Evolutionary conservation across 2,888 invertebrate species (phyloP).

Genomic region (Ectropis crepuscularia): DNA sequence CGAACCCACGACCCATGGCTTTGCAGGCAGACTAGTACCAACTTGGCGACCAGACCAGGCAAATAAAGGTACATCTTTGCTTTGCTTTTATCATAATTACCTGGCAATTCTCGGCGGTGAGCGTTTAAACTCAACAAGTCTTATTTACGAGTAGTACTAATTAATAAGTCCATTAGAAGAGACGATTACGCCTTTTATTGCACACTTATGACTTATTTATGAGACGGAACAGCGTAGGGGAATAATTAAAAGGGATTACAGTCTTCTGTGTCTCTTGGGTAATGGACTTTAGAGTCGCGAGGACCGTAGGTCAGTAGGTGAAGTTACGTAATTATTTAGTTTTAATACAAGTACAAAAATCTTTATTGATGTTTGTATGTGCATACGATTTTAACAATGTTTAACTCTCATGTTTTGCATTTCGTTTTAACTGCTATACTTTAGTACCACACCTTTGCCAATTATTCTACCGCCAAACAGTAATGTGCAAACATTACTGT

Average conservation of each 20-base stretch:
- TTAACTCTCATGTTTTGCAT: no score
- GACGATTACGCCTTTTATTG: constrained; percentile 35
- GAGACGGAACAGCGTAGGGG: constrained; percentile 14
- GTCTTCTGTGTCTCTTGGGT: constrained; percentile 26
- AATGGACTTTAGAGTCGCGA: constrained; percentile 16
- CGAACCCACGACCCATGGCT: no score
- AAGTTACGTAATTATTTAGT: background rate
- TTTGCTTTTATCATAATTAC: background rate
- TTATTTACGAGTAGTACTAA: constrained; percentile 28
- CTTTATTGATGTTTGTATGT: no score
- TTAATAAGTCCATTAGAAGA: constrained; percentile 33
- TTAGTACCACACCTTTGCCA: no score
- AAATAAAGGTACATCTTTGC: background rate
- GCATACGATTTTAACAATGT: background rate
- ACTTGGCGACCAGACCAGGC: no score
- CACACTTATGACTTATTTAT: constrained; percentile 33
- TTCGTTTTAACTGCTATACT: no score
- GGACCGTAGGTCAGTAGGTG: background rate
- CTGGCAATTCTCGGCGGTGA: background rate
- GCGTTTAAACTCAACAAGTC: constrained; percentile 27
- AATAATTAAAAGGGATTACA: constrained; percentile 41
- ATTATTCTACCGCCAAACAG: no score
- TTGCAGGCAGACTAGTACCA: no score
- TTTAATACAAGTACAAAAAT: background rate
- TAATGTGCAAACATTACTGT: no score